phyloP scores from a whole-genome alignment of 2,888 invertebrate species.

The Meiosimyza platycephala region DNA sequence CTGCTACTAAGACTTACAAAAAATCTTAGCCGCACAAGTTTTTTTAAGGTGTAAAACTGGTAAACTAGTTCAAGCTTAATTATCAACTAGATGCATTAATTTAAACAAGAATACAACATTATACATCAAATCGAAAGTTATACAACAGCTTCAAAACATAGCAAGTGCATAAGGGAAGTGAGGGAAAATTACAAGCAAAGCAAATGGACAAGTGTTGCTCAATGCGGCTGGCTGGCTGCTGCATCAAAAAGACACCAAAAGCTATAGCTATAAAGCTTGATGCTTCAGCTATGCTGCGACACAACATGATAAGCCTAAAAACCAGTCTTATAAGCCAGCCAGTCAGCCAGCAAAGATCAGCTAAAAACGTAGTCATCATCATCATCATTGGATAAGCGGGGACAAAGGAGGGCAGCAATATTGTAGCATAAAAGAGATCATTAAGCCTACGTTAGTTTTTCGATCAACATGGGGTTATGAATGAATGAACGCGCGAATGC shows the following conservation, averaged over 20 bases:
- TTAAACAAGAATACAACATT: slow-evolving; percentile 8
- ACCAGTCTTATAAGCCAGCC: slow-evolving; percentile 20
- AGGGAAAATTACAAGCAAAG: background rate
- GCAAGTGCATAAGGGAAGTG: background rate
- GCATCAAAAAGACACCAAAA: slow-evolving; percentile 1
- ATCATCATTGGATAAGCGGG: background rate
- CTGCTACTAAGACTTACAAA: too few species aligned
- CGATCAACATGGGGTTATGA: slow-evolving; percentile 32
- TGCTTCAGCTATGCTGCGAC: slow-evolving; percentile 5
- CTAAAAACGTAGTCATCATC: background rate
- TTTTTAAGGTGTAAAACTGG: slow-evolving; percentile 9
- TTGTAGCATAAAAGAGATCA: slow-evolving; percentile 15
- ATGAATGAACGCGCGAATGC: slow-evolving; percentile 31
- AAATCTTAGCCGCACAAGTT: too few species aligned
- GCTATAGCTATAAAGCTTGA: slow-evolving; percentile 1
- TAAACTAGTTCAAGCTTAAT: background rate
- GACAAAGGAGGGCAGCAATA: background rate
- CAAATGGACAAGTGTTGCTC: slow-evolving; percentile 29
- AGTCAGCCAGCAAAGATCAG: background rate
- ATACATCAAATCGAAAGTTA: slow-evolving; percentile 30
- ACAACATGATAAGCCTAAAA: slow-evolving; percentile 27
- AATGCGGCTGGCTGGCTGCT: slow-evolving; percentile 3
- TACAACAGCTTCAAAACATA: background rate
- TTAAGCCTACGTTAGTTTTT: slow-evolving; percentile 33
- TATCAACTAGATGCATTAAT: slow-evolving; percentile 1